Evolutionary conservation across 37 sponge, comb jelly and placozoan species (phyloP).

Genomic region (Agelas oroides): DNA sequence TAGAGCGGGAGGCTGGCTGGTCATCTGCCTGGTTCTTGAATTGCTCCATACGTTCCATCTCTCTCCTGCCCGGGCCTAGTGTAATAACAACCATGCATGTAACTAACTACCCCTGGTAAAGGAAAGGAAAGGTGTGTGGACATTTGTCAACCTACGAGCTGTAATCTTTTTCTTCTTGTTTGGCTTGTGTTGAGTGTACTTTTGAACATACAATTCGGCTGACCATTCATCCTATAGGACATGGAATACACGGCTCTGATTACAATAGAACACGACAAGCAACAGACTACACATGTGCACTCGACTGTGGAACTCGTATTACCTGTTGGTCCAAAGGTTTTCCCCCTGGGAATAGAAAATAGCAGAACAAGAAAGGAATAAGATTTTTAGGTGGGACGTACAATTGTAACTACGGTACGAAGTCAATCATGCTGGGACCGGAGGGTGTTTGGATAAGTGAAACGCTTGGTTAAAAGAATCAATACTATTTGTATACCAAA

Average conservation of each 20-base stretch:
- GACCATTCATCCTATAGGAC: background rate
- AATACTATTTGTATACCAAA: too few relatives aligned
- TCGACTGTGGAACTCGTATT: too few relatives aligned
- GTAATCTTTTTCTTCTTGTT: conserved; percentile 15
- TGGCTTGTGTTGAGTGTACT: conserved; percentile 39
- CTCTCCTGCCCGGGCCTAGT: conserved; percentile 58
- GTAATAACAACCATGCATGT: background rate
- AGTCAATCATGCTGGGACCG: too few relatives aligned
- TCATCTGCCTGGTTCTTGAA: conserved; percentile 54
- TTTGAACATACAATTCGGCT: background rate
- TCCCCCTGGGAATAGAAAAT: too few relatives aligned
- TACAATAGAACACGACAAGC: background rate
- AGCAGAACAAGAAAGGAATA: too few relatives aligned
- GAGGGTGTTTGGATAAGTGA: too few relatives aligned
- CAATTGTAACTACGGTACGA: too few relatives aligned
- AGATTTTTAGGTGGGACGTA: too few relatives aligned
- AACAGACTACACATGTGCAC: too few relatives aligned
- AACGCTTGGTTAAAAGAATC: too few relatives aligned
- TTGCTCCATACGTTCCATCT: conserved; percentile 54
- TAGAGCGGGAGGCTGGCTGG: background rate
- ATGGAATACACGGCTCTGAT: background rate
- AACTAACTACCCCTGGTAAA: too few relatives aligned
- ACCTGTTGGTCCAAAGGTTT: too few relatives aligned
- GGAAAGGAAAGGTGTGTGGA: background rate
- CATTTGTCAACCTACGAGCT: conserved; percentile 34